Evolutionary conservation across 2,797 vertebrate species (phyloP), one percentile per base, ranked within the genome.

Genomic region (Atherinosoma microstoma): DNA sequence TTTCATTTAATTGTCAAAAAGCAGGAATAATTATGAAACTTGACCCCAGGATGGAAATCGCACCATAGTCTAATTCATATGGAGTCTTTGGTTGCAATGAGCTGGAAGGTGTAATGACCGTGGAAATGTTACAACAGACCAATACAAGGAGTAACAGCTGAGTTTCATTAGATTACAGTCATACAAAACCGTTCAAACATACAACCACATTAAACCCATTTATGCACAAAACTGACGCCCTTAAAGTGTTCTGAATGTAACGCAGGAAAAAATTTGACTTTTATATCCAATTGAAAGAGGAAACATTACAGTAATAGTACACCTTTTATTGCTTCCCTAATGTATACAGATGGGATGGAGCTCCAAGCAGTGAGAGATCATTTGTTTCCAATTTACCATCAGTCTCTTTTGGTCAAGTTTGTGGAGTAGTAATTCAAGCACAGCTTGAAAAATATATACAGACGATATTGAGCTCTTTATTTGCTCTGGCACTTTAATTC

Each of bases 401-500:
- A 8, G 62, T 66, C 58, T 13, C 3, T 40, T 65, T 56, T 12
- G 22, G 15, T 67, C 53, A 58, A 59, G 20, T 60, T 8, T 56
- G 57, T 32, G 47, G 73, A 45, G 67, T 18, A 61, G 47, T 57
- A 34, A 76, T 58, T 77, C 30, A 61, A 59, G 22, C 53, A 40
- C 42, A 72, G 49, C 34, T 66, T 56, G 58, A 63, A 75, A 87
- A 58, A 27, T 9, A 40, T 53, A 63, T 30, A 80, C 54, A 80
- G n/a, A 78, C 30, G 66, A 80, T 24, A 81, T 76, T 51, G 63
- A 76, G 72, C 58, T 76, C 78, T 69, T 64, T 82, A 86, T 79
- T 80, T 81, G 67, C 66, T 35, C 58, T 70, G 75, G 83, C 62
- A 83, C 72, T 85, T 87, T 73, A 76, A 82, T 76, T 72, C 71